Evolutionary conservation across 2,888 invertebrate genomes (phyloP).

Genomic region (Sceliomorpha sp.): DNA sequence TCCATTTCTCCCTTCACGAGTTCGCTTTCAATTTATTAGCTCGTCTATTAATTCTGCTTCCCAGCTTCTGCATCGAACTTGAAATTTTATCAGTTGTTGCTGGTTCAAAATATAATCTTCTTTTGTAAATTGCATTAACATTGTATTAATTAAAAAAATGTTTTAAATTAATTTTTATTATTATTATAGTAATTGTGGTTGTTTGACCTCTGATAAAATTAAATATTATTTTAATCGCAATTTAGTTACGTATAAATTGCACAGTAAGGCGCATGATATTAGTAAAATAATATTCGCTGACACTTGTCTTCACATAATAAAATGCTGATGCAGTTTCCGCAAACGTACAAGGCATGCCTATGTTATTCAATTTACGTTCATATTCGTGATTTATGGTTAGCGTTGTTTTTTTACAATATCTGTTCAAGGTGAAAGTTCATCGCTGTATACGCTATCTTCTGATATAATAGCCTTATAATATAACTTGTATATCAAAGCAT

Average conservation of each 20-base stretch:
- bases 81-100: too few species aligned
- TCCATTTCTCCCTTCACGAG: too few species aligned
- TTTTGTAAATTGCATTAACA: too few species aligned
- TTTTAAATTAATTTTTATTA: not conserved
- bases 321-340: conserved; percentile 15
- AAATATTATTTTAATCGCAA: too few species aligned
- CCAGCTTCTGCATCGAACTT: too few species aligned
- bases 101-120: too few species aligned
- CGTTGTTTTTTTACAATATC: conserved; percentile 12
- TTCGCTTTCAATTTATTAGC: conserved; percentile 3
- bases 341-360: conserved; percentile 8
- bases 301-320: conserved; percentile 10
- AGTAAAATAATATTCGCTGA: conserved; percentile 9
- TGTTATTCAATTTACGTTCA: conserved; percentile 24
- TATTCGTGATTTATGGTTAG: conserved; percentile 19
- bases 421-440: conserved; percentile 22
- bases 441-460: not conserved
- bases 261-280: conserved; percentile 1
- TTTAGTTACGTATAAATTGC: conserved; percentile 3
- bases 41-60: not conserved
- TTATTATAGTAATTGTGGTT: too few species aligned
- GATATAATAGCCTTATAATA: conserved; percentile 15
- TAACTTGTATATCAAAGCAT: conserved; percentile 16
- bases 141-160: too few species aligned
- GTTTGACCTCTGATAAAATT: too few species aligned